Percentiles rank a stretch among this genome's conserved stretches.
phyloP scores from a whole-genome alignment of 92 coral and sea anemone species.

The Phenganax marumi region DNA sequence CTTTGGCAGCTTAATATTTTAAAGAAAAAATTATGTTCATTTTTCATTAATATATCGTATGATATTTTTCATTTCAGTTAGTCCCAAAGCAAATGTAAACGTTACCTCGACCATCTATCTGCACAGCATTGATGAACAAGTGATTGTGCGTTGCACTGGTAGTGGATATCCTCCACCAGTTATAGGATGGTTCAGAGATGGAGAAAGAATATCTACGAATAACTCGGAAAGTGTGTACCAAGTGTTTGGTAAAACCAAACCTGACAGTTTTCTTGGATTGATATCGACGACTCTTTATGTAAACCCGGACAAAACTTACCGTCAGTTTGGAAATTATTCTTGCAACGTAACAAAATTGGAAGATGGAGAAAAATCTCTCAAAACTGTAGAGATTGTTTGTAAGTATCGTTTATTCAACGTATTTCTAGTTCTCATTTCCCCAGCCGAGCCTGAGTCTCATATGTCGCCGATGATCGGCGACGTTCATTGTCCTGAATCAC shows the following conservation, averaged over 20 bases:
- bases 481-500: too few relatives aligned
- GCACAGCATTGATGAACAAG: slow-evolving; percentile 19
- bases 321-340: slow-evolving; percentile 69
- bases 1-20: not conserved
- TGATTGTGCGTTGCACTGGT: slow-evolving; percentile 57
- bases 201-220: slow-evolving; percentile 3
- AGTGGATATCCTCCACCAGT: slow-evolving; percentile 62
- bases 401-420: slow-evolving; percentile 34
- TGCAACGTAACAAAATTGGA: slow-evolving; percentile 44
- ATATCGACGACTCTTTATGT: slow-evolving; percentile 56
- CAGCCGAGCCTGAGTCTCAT: too few relatives aligned
- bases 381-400: slow-evolving; percentile 60
- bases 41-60: not conserved
- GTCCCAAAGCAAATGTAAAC: slow-evolving; percentile 30
- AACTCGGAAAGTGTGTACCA: slow-evolving; percentile 42
- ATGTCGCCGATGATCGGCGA: too few relatives aligned
- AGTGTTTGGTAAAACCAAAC: slow-evolving; percentile 25
- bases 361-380: not conserved
- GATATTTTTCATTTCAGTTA: slow-evolving; percentile 41
- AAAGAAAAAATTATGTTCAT: not conserved
- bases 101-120: slow-evolving; percentile 30
- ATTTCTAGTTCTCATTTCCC: not conserved
- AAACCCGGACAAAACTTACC: slow-evolving; percentile 53
- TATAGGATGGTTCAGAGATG: slow-evolving; percentile 52
- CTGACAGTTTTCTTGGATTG: slow-evolving; percentile 43